Percentiles rank a stretch among this genome's conserved stretches.
Conservation (phyloP, 2,888 invertebrate genomes). For the Drosophila atripex region DNA sequence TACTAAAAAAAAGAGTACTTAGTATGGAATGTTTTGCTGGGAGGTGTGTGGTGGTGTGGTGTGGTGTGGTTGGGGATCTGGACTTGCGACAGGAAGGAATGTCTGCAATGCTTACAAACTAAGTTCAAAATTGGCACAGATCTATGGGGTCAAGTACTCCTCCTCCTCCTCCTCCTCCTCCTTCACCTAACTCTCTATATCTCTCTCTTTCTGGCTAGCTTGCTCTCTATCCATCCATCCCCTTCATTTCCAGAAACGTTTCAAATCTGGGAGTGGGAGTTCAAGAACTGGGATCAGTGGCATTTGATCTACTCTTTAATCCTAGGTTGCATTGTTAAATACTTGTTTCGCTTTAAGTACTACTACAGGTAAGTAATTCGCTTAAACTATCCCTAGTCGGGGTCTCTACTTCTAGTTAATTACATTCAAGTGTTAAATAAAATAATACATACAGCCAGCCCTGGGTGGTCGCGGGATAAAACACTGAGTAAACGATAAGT, state of each 20-base stretch:
- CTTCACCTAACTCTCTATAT: background rate
- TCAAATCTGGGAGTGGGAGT: background rate
- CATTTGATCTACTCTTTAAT: constrained; percentile 6
- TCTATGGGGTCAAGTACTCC: constrained; percentile 1
- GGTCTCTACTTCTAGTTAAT: background rate
- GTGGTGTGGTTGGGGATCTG: no score
- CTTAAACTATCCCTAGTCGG: background rate
- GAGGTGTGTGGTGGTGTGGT: no score
- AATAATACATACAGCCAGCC: constrained; percentile 3
- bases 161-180: background rate
- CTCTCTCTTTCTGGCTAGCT: background rate
- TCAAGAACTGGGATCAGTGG: background rate
- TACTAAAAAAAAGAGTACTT: constrained; percentile 40
- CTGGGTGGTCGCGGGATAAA: background rate
- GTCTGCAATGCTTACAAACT: constrained; percentile 11
- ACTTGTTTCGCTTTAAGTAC: constrained; percentile 29
- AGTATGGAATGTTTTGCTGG: constrained; percentile 30
- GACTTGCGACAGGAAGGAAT: constrained; percentile 16
- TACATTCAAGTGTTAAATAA: background rate
- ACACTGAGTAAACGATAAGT: background rate
- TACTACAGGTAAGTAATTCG: constrained; percentile 18
- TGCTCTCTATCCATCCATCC: background rate
- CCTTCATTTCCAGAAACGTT: background rate
- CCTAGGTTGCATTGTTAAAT: constrained; percentile 34
- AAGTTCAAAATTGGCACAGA: constrained; percentile 27